Conservation (phyloP, 2,113 vertebrate genomes). For the Capricornis sumatraensis region DNA sequence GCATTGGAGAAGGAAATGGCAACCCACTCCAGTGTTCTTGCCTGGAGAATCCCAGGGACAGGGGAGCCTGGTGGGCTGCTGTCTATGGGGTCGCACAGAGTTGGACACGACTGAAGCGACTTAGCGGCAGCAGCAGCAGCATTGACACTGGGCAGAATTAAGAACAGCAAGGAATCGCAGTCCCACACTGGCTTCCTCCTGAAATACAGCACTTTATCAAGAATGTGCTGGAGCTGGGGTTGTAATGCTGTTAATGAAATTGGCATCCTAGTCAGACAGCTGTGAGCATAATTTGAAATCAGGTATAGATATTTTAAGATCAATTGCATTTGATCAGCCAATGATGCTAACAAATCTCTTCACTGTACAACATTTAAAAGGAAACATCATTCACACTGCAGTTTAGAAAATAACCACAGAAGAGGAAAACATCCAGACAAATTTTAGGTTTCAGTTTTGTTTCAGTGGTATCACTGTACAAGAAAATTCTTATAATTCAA, state of each 20-base stretch:
- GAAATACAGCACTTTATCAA: background rate
- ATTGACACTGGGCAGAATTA: background rate
- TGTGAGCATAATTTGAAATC: conserved; percentile 20
- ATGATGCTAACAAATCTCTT: background rate
- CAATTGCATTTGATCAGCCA: background rate
- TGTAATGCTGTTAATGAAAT: background rate
- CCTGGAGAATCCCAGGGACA: too few relatives aligned
- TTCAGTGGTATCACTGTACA: background rate
- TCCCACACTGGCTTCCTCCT: background rate
- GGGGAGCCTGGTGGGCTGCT: too few relatives aligned
- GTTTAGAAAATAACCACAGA: background rate
- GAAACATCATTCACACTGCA: background rate
- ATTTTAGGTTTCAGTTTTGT: background rate
- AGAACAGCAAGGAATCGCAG: background rate
- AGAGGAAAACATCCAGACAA: background rate
- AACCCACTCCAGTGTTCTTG: too few relatives aligned
- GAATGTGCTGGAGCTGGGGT: background rate
- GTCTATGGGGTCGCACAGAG: too few relatives aligned
- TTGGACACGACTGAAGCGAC: too few relatives aligned
- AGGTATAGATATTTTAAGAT: conserved; percentile 31
- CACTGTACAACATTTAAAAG: background rate
- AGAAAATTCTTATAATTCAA: conserved; percentile 3
- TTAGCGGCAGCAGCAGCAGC: too few relatives aligned
- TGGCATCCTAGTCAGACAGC: background rate
- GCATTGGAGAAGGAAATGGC: too few relatives aligned